Conservation (phyloP, 2,113 vertebrate species). For the Cepphus grylle region DNA sequence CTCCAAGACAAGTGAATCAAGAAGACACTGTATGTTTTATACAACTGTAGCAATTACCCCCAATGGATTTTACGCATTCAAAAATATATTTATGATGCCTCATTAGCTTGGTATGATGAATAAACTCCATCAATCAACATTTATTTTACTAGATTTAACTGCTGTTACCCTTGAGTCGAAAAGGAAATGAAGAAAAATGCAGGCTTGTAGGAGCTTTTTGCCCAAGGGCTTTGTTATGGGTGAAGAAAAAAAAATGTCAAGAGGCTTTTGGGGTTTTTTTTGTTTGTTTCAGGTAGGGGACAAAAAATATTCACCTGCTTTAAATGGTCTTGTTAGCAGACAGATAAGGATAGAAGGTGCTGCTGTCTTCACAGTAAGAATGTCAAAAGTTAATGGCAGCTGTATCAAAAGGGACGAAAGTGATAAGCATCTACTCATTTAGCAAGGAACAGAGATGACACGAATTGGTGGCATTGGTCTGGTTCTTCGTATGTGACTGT, state of each 20-base stretch:
- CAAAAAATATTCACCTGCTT: not conserved
- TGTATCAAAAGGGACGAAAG: not conserved
- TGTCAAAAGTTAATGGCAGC: not conserved
- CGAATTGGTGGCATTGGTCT: not conserved
- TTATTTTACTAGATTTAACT: constrained; percentile 52
- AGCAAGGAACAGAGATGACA: not conserved
- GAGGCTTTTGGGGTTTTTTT: too few species aligned
- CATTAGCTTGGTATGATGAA: constrained; percentile 43
- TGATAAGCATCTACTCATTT: not conserved
- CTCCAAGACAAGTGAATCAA: not conserved
- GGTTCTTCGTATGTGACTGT: not conserved
- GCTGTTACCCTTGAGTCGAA: constrained; percentile 12
- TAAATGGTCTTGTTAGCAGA: not conserved
- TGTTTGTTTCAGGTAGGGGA: not conserved
- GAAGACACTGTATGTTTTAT: not conserved
- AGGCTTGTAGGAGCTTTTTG: not conserved
- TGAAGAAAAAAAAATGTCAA: not conserved
- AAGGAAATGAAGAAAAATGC: constrained; percentile 29
- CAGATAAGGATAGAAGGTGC: not conserved
- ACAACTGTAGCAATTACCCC: not conserved
- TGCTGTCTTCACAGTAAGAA: not conserved
- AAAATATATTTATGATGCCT: constrained; percentile 48
- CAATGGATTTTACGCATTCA: not conserved
- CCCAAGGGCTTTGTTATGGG: not conserved
- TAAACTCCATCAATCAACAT: constrained; percentile 43